Conservation (phyloP, 2,888 invertebrate species). For the Orthosia incerta region DNA sequence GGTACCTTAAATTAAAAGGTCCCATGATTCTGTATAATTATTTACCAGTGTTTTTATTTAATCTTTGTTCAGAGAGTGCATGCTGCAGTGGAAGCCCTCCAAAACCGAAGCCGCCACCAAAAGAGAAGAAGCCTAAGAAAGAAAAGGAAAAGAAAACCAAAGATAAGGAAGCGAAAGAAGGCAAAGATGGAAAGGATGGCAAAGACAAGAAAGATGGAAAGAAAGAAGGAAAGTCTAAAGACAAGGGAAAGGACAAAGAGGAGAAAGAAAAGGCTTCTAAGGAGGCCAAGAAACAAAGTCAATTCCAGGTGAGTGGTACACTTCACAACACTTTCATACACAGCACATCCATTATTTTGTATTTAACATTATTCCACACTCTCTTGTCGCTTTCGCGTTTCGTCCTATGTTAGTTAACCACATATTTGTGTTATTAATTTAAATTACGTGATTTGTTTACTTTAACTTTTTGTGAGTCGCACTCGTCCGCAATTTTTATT, state of each 20-base stretch:
- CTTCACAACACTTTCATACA: slow-evolving; percentile 67
- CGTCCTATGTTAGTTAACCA: slow-evolving; percentile 85
- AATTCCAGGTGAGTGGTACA: slow-evolving; percentile 91
- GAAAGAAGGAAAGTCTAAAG: slow-evolving; percentile 89
- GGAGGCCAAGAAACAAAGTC: slow-evolving; percentile 92
- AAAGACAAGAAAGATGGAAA: slow-evolving; percentile 91
- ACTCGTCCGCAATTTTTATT: slow-evolving; percentile 74
- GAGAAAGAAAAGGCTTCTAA: slow-evolving; percentile 91
- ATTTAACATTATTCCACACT: slow-evolving; percentile 69
- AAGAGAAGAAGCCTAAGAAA: slow-evolving; percentile 93
- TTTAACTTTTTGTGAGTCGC: slow-evolving; percentile 77
- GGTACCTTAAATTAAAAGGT: no score
- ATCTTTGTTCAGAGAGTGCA: slow-evolving; percentile 92
- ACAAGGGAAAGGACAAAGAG: slow-evolving; percentile 92
- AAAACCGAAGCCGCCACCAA: slow-evolving; percentile 92
- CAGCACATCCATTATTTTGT: slow-evolving; percentile 88
- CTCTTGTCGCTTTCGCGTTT: slow-evolving; percentile 83
- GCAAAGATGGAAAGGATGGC: slow-evolving; percentile 86
- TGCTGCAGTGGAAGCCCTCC: slow-evolving; percentile 95
- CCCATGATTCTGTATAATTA: neutral
- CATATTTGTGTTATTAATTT: slow-evolving; percentile 74
- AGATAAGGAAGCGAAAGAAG: slow-evolving; percentile 91
- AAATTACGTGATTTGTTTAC: slow-evolving; percentile 74
- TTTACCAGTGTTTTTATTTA: neutral
- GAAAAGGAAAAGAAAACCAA: slow-evolving; percentile 92